Base-by-base conservation (phyloP, 2,888 invertebrate genomes). In the Nesidiocoris tenuis region DNA sequence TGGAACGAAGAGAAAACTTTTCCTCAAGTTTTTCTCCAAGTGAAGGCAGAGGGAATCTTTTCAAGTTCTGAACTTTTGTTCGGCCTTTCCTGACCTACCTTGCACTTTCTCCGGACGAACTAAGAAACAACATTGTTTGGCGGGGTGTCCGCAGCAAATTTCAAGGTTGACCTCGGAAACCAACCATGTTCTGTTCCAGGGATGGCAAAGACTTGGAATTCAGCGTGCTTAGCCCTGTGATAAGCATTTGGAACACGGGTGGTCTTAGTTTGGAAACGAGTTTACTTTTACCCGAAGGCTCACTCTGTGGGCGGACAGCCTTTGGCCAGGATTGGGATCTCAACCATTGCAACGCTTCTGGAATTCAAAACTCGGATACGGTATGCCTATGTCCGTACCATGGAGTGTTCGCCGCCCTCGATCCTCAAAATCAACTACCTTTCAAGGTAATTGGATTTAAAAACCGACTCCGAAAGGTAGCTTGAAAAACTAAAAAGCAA, bases 271-370 rank as follows among this genome's bases (percentile, higher is more conserved):
- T 79, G 23, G 56, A 18, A 21, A 65, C 68, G 7, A 67, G 61
- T 18, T 61, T 75, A 18, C 79, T 78, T 25, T 63, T 74, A 9
- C 76, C 79, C 57, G 70, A 74, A 3, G 59, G 75, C 9, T 56
- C 65, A 0, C 68, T 78, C 5, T 76, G 78, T 64, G 80, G 79
- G 7, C 75, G 77, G 24, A 76, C 77, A 0, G 9, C 63, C 23
- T 79, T 85, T 79, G 86, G 86, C 56, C 87, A 88, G 76, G 85
- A 86, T 3, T 90, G 90, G 90, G 87, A 89, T 81, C 85, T 89
- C 66, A 86, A 87, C 79, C 83, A 85, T 74, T 90, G 90, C 82
- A 79, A 79, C 25, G 71, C 76, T 9, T 77, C 71, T 18, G 72
- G 57, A 0, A 18, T 77, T 5, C 57, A 67, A 12, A 61, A 66